Evolutionary conservation across 1,140 invertebrate genomes (phyloP).

Genomic region (Dendroctonus valens): DNA sequence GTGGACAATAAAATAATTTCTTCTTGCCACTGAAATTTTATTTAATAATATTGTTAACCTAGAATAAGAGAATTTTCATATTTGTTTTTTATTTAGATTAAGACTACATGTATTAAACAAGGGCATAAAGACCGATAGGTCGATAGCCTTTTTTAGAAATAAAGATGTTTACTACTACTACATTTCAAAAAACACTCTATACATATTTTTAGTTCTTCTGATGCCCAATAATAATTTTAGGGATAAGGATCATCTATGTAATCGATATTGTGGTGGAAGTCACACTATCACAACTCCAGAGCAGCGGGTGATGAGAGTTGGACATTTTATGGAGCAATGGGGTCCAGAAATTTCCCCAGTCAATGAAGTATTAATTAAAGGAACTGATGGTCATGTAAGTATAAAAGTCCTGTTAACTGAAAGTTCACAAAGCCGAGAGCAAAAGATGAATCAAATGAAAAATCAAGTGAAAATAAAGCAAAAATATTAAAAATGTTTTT

Average conservation of each 20-base stretch:
- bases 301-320: conserved; percentile 61
- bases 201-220: conserved; percentile 12
- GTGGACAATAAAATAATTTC: too few species aligned
- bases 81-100: too few species aligned
- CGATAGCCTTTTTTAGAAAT: too few species aligned
- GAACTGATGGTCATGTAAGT: conserved; percentile 54
- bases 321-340: conserved; percentile 61
- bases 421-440: background rate
- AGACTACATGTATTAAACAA: too few species aligned
- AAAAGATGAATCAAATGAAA: background rate
- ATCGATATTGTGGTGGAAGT: conserved; percentile 70
- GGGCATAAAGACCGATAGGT: too few species aligned
- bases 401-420: background rate
- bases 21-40: too few species aligned
- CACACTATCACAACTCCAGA: conserved; percentile 67
- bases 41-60: too few species aligned
- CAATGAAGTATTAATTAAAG: conserved; percentile 52
- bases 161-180: too few species aligned
- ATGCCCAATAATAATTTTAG: conserved; percentile 34
- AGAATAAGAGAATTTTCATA: too few species aligned
- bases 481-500: conserved; percentile 12
- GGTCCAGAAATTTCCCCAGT: conserved; percentile 58
- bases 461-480: background rate
- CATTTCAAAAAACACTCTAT: conserved; percentile 7
- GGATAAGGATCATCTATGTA: conserved; percentile 58